Conservation (phyloP, 2,888 invertebrate genomes). For the Agrochola lota region DNA sequence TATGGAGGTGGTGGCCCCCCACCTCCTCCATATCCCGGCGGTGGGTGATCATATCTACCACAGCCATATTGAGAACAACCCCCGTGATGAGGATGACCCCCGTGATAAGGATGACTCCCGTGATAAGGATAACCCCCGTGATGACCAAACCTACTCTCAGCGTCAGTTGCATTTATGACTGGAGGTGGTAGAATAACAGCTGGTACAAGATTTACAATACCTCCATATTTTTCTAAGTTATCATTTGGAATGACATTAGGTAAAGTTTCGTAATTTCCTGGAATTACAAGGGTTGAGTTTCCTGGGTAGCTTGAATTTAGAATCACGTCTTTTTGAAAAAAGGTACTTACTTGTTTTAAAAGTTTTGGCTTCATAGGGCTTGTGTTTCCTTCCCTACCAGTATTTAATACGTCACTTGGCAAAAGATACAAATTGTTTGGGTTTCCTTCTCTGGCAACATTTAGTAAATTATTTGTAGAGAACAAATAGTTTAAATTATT, state of each 20-base stretch:
- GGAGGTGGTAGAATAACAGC: not conserved
- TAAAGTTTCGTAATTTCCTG: conserved; percentile 1
- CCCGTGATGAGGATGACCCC: not conserved
- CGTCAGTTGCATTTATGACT: not conserved
- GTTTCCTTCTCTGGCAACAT: not conserved
- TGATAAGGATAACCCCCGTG: not conserved
- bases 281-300: not conserved
- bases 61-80: not conserved
- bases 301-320: not conserved
- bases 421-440: not conserved
- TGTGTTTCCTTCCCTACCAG: not conserved
- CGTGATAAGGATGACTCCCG: not conserved
- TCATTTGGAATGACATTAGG: not conserved
- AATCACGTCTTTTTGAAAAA: not conserved
- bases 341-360: not conserved
- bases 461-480: not conserved
- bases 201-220: not conserved
- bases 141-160: conserved; percentile 20
- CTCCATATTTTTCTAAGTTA: not conserved
- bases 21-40: too few relatives aligned
- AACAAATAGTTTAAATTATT: not conserved
- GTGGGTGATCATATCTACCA: not conserved
- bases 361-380: not conserved
- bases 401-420: not conserved
- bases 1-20: not conserved